Evolutionary conservation across 2,797 vertebrate genomes (phyloP), one percentile per base, ranked within the genome.

Genomic region (Typhlichthys eigenmanni): DNA sequence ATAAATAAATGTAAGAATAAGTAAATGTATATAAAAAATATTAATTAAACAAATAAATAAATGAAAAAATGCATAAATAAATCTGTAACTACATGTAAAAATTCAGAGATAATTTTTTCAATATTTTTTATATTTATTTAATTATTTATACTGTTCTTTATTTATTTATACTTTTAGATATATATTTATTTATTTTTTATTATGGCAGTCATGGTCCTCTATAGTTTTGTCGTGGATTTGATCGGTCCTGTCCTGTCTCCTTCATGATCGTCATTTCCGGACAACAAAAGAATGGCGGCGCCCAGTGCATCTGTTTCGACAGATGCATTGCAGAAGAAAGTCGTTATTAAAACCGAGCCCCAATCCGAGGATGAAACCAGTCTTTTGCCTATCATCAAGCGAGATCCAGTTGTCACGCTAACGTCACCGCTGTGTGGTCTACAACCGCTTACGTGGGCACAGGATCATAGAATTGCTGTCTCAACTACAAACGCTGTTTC

Each of bases 361-460:
- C 86, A 71, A 2, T 11, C 14, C 2, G 76, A 80, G 46, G 78
- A 78, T 0, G 78, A 46, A 19, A 68, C 78, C 0, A 67, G 77
- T 12, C 72, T 88, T 12, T 75, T 74, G 1, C 65, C 82, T n/a
- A 86, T 91, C 45, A 82, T 84, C 5, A 87, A 90, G 65, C 87
- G 95, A 52, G 95, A 97, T 0, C 95, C 96, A 6, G 91, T 87
- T 4, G 89, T 97, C 47, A 79, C 83, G 68, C 89, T 98, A 65
- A 71, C 94, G 71, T 86, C 94, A 5, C 79, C 94, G 0, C 92
- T 95, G 13, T 94, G 92, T 85, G 96, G 96, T 14, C 49, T 92
- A 76, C 94, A 96, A 85, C 95, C 96, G 29, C 89, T 99, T 57
- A 68, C 88, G 47, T 99, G 97, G 97, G 95, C 97, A 0, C 93